These are phyloP conservation scores for Tenthredo scrophulariae DNA, from an alignment of 2,888 invertebrate genomes.

Conservation along the genomic window DNA sequence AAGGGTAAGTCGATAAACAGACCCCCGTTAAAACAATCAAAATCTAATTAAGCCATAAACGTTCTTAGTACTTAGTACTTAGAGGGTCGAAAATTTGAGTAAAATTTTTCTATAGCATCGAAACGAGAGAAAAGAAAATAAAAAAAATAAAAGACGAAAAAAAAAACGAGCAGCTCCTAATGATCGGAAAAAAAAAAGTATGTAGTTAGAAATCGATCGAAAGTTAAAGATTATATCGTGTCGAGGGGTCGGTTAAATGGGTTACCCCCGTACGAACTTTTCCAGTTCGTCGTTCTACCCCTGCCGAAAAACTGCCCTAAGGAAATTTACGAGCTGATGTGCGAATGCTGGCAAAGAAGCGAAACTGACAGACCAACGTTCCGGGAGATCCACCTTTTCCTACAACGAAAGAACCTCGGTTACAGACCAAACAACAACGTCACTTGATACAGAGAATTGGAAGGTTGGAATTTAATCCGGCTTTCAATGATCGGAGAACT, in stretches of 20 bases:
- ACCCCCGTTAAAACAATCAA: background rate
- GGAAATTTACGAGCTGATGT: constrained; percentile 92
- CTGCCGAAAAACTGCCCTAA: constrained; percentile 89
- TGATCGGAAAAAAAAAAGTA: background rate
- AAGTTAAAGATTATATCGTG: constrained; percentile 3
- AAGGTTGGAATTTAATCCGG: constrained; percentile 75
- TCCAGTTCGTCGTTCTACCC: constrained; percentile 78
- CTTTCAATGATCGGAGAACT: constrained; percentile 76
- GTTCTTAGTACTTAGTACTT: background rate
- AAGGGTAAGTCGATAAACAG: constrained; percentile 80
- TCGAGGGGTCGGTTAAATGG: background rate
- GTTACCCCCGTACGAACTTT: constrained; percentile 6
- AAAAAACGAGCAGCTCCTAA: background rate
- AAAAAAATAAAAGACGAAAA: background rate
- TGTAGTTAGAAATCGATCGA: background rate
- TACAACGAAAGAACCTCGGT: constrained; percentile 88
- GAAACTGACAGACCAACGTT: constrained; percentile 89
- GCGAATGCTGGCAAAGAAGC: constrained; percentile 92
- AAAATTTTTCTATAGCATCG: background rate
- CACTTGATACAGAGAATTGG: constrained; percentile 76
- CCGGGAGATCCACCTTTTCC: constrained; percentile 91
- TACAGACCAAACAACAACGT: constrained; percentile 73
- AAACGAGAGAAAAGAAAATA: background rate
- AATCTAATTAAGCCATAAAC: constrained; percentile 8
- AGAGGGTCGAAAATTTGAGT: background rate